phyloP scores from a whole-genome alignment of 2,888 invertebrate genomes.

The Drosophila subsilvestris region DNA sequence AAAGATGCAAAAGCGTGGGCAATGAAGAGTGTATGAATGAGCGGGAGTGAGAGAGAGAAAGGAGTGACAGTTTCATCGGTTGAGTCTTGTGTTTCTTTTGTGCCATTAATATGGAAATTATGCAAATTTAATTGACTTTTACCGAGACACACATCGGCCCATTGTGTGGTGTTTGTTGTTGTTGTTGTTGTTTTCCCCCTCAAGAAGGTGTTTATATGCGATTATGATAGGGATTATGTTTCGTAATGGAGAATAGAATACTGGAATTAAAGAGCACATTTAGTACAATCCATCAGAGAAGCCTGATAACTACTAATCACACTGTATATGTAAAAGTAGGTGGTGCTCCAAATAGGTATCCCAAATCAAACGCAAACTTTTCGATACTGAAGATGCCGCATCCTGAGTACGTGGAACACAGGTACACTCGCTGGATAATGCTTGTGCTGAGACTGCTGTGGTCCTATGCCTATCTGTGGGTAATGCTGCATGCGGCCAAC shows the following conservation, averaged over 20 bases:
- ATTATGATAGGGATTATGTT: constrained; percentile 13
- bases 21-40: neutral
- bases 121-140: constrained; percentile 69
- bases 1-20: neutral
- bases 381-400: constrained; percentile 14
- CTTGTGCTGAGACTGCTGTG: neutral
- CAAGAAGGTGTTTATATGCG: constrained; percentile 34
- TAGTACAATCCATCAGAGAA: neutral
- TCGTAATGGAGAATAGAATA: neutral
- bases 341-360: no score
- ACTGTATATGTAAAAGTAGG: no score
- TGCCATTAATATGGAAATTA: constrained; percentile 58
- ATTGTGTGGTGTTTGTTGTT: constrained; percentile 41
- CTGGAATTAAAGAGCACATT: no score
- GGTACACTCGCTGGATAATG: neutral
- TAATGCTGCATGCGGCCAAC: constrained; percentile 19
- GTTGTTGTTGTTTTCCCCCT: constrained; percentile 14
- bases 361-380: neutral
- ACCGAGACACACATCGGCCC: constrained; percentile 15
- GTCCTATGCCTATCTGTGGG: constrained; percentile 22
- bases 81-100: constrained; percentile 27
- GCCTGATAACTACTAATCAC: neutral
- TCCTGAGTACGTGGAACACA: neutral
- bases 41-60: neutral
- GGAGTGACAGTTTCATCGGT: constrained; percentile 23